Conservation (phyloP, 2,113 vertebrate genomes). For the Oxyura jamaicensis region DNA sequence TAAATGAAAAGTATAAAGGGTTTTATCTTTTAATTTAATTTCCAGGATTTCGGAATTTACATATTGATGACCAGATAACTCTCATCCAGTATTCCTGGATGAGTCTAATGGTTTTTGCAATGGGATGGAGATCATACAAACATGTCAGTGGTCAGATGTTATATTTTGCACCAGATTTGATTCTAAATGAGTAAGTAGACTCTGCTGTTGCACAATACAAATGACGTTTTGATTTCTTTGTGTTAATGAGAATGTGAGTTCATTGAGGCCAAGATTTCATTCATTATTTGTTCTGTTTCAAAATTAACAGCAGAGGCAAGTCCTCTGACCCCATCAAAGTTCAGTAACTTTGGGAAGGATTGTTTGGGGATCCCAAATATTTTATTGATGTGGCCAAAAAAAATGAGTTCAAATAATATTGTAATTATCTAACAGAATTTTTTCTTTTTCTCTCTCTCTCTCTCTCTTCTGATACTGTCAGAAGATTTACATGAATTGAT, state of each 20-base stretch:
- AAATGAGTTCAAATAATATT: neutral
- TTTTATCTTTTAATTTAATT: conserved; percentile 26
- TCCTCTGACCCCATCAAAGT: neutral
- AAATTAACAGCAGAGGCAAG: neutral
- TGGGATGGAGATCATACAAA: conserved; percentile 96
- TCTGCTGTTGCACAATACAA: neutral
- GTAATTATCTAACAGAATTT: neutral
- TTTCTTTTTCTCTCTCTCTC: no score
- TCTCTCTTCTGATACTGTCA: no score
- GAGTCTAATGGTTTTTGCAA: conserved; percentile 95
- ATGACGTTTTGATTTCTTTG: neutral
- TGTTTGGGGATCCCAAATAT: neutral
- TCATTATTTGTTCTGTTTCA: neutral
- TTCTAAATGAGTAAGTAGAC: conserved; percentile 93
- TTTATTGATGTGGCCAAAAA: neutral
- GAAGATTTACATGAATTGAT: neutral
- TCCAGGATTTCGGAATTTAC: conserved; percentile 93
- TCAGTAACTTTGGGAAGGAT: neutral
- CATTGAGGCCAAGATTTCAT: neutral
- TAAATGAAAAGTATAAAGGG: neutral
- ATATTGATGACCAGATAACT: conserved; percentile 97
- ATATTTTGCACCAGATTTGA: conserved; percentile 95
- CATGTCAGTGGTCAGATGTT: conserved; percentile 93
- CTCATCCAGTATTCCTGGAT: conserved; percentile 99
- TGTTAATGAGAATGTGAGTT: neutral